phyloP scores from a whole-genome alignment of 2,113 vertebrate species.

The Toxotes jaculatrix region DNA sequence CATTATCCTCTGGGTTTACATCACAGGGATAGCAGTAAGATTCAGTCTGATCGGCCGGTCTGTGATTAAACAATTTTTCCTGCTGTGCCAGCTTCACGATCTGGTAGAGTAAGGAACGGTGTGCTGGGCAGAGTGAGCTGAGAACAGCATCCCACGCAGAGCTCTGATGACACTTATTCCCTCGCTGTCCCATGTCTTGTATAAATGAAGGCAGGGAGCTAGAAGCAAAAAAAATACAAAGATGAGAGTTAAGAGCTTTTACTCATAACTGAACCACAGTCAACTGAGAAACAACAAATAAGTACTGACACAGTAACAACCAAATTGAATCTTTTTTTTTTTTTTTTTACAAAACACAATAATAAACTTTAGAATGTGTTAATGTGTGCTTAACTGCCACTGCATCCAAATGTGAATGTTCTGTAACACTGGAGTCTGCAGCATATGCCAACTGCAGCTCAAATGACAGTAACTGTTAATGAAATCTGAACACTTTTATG shows the following conservation, averaged over 20 bases:
- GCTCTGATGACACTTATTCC: conserved; percentile 33
- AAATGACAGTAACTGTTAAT: neutral
- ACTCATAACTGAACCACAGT: conserved; percentile 7
- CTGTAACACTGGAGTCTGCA: neutral
- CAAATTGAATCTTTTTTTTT: neutral
- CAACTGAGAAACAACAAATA: neutral
- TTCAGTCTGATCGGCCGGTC: conserved; percentile 40
- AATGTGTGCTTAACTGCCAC: neutral
- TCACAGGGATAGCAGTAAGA: conserved; percentile 60
- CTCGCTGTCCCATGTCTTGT: conserved; percentile 51
- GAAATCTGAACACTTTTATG: neutral
- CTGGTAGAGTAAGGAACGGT: conserved; percentile 73
- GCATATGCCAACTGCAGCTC: neutral
- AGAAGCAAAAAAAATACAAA: conserved; percentile 72
- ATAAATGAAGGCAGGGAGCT: conserved; percentile 60
- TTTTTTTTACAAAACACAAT: neutral
- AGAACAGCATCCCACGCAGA: conserved; percentile 70
- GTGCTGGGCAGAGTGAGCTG: conserved; percentile 70
- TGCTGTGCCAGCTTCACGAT: conserved; percentile 72
- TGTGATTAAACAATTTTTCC: conserved; percentile 56
- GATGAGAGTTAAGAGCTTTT: conserved; percentile 50
- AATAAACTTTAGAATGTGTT: neutral
- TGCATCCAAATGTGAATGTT: neutral
- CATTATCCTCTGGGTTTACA: conserved; percentile 43
- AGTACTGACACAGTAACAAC: neutral